Conservation (phyloP, 2,888 invertebrate species). For the Erebia ligea region DNA sequence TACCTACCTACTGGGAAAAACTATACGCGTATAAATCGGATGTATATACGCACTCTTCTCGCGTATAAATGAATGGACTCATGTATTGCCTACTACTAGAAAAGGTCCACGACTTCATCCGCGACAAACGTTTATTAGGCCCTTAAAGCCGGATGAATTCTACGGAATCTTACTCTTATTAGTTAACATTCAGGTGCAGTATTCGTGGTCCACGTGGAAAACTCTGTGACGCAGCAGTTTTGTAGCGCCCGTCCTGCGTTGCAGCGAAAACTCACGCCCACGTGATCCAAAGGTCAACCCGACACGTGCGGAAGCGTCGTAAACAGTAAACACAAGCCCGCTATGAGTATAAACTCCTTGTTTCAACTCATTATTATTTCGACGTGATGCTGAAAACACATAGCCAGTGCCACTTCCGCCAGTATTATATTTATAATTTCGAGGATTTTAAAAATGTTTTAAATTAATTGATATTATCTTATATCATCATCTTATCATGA, state of each 20-base stretch:
- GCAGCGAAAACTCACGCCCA: constrained; percentile 57
- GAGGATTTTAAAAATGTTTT: neutral
- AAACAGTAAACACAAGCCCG: constrained; percentile 35
- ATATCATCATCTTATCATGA: too few relatives aligned
- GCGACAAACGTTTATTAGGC: too few relatives aligned
- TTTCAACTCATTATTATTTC: constrained; percentile 26
- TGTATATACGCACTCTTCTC: neutral
- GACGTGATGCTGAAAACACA: constrained; percentile 19
- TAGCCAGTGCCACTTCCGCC: neutral
- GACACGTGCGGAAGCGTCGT: constrained; percentile 41
- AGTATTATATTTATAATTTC: neutral
- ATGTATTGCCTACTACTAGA: neutral
- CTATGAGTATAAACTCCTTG: constrained; percentile 26
- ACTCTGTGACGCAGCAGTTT: constrained; percentile 54
- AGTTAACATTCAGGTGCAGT: constrained; percentile 1
- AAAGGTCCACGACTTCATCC: too few relatives aligned
- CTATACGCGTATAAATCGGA: neutral
- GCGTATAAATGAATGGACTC: neutral
- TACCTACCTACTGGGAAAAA: constrained; percentile 1
- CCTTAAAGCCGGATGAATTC: too few relatives aligned
- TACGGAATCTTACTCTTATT: neutral
- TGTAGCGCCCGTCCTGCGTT: constrained; percentile 54
- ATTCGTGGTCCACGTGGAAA: constrained; percentile 44
- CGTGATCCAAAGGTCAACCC: constrained; percentile 56
- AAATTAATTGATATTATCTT: too few relatives aligned